Conservation (phyloP, 2,797 vertebrate genomes). For the Scolopax bukidnonensis region DNA sequence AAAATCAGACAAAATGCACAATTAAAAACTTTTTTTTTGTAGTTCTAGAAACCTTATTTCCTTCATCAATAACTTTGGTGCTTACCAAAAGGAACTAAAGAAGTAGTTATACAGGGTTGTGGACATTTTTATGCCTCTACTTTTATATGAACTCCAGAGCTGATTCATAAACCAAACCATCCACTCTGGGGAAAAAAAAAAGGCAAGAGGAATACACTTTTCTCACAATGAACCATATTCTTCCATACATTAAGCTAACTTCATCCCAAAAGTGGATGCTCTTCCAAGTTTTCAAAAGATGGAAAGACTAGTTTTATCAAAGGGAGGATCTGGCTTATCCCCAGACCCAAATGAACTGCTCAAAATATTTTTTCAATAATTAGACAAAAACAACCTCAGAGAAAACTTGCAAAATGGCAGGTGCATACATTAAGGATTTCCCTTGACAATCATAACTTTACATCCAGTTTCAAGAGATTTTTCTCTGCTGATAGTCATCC, state of each 20-base stretch:
- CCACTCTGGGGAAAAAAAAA: fast-evolving
- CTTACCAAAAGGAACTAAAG: slow-evolving; percentile 41
- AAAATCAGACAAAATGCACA: slow-evolving; percentile 36
- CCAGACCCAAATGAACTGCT: background rate
- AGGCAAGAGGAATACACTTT: background rate
- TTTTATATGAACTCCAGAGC: background rate
- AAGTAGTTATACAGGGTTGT: slow-evolving; percentile 17
- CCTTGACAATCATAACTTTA: slow-evolving; percentile 28
- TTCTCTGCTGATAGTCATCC: slow-evolving; percentile 33
- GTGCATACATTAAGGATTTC: slow-evolving; percentile 33
- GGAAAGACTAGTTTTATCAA: slow-evolving; percentile 28
- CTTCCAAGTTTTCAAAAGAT: background rate
- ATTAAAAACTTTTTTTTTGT: background rate
- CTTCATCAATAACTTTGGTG: slow-evolving; percentile 43
- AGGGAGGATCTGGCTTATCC: background rate
- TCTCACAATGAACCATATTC: background rate
- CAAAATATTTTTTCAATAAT: slow-evolving; percentile 52
- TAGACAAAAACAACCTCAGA: background rate
- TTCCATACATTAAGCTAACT: background rate
- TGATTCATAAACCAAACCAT: slow-evolving; percentile 41
- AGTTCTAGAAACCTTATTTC: slow-evolving; percentile 51
- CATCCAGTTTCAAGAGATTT: slow-evolving; percentile 50
- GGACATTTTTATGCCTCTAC: background rate
- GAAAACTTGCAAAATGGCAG: slow-evolving; percentile 35
- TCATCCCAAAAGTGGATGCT: background rate